Percentiles rank a stretch among this genome's conserved stretches.
Conservation (phyloP, 2,113 vertebrate genomes). For the Petaurus breviceps region DNA sequence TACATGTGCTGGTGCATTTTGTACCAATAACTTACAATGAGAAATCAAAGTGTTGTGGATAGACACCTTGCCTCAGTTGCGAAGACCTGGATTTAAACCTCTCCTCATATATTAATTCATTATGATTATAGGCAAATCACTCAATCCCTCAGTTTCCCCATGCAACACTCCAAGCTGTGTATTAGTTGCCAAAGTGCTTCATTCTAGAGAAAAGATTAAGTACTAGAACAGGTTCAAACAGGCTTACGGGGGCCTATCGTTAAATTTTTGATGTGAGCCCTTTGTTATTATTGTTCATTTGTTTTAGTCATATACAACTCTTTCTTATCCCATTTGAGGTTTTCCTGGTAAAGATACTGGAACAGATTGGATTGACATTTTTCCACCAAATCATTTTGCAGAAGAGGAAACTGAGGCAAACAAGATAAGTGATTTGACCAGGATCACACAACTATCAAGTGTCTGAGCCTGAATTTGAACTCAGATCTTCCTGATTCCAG, state of each 20-base stretch:
- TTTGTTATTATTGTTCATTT: neutral
- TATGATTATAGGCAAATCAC: neutral
- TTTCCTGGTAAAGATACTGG: no score
- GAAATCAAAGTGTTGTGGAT: neutral
- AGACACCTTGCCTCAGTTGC: neutral
- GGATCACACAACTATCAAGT: no score
- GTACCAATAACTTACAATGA: neutral
- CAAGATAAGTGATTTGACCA: no score
- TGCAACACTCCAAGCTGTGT: neutral
- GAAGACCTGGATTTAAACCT: neutral
- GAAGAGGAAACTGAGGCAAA: no score
- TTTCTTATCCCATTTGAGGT: no score
- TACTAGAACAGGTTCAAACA: neutral
- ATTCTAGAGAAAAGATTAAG: neutral
- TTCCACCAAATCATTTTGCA: no score
- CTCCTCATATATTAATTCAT: neutral
- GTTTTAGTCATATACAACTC: no score
- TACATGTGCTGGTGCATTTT: neutral
- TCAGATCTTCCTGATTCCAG: no score
- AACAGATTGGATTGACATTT: no score
- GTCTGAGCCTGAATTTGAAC: no score
- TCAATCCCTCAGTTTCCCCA: neutral
- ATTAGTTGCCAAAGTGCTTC: neutral
- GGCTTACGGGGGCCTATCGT: neutral
- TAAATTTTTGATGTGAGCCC: neutral